Percentiles rank a stretch among this genome's conserved stretches.
Evolutionary conservation across 2,888 invertebrate genomes (phyloP).

Genomic region (Linnaemya vulpina): DNA sequence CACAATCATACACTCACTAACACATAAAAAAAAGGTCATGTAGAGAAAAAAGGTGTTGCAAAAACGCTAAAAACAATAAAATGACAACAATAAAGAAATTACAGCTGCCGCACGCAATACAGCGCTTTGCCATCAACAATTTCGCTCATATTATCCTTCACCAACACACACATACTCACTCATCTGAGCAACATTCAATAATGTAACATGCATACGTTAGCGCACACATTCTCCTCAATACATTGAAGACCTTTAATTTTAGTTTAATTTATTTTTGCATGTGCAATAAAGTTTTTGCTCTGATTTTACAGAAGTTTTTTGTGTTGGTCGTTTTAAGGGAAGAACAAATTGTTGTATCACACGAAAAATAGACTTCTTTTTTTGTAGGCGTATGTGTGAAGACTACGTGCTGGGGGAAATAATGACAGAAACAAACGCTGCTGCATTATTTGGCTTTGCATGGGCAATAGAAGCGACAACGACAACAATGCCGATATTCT

Average conservation of each 20-base stretch:
- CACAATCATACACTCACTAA: background rate
- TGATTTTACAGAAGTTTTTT: constrained; percentile 28
- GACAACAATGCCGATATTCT: constrained; percentile 49
- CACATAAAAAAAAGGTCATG: background rate
- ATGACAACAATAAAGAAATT: constrained; percentile 39
- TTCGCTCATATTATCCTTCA: constrained; percentile 1
- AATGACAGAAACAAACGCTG: constrained; percentile 56
- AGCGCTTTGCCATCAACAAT: constrained; percentile 18
- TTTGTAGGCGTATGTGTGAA: background rate
- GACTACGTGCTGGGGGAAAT: constrained; percentile 50
- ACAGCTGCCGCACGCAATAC: constrained; percentile 51
- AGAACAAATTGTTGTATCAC: background rate
- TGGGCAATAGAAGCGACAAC: constrained; percentile 16
- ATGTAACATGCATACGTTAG: background rate
- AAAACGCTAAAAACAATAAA: constrained; percentile 16
- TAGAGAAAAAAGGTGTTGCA: constrained; percentile 4
- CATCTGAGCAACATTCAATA: too few species aligned
- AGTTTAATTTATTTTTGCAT: constrained; percentile 14
- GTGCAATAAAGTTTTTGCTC: constrained; percentile 37
- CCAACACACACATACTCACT: constrained; percentile 7
- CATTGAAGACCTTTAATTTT: background rate
- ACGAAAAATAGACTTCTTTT: background rate
- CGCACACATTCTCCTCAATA: too few species aligned
- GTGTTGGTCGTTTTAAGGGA: background rate
- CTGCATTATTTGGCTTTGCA: constrained; percentile 49